Evolutionary conservation across 2,888 invertebrate genomes (phyloP), one percentile per base, ranked within the genome.

Genomic region (Choreutis nemorana): DNA sequence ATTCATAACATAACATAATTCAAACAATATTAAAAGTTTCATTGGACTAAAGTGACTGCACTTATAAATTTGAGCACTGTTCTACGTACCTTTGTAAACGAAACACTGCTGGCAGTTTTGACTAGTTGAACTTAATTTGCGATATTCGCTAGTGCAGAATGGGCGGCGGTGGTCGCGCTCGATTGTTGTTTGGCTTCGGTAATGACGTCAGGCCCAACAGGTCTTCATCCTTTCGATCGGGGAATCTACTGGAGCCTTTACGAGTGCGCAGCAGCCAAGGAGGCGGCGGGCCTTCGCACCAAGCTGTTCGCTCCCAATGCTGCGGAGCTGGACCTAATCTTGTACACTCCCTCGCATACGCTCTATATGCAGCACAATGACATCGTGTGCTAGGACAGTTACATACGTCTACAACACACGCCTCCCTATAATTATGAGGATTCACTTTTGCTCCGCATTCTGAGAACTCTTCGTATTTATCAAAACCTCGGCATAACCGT

Each of bases 321-420:
- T 77, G 77, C 26, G 91, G 71, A 35, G 83, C 79, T 1, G 89
- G 87, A 0, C 93, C 93, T 22, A 90, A 64, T 12, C 93, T 81
- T 37, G 87, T 82, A 55, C 96, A 96, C 60, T 93, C 93, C 40
- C 92, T 86, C 1, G 91, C 90, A 55, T 95, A 96, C 2, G 95
- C 95, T 30, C 88, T 86, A 50, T 95, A 87, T 36, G 93, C 90
- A 43, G 94, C 93, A 63, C 96, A 96, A 58, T 94, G 91, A 49
- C 96, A 96, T 48, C 84, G 82, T 33, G 84, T 83, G 8, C 83
- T 83, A 2, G 90, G 86, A 61, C 95, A 96, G 51, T 93, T 91
- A 55, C 94, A 94, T 72, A 94, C 90, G 56, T 94, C 94, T 59
- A 89, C 80, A 45, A 88, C 83, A 59, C 96, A 96, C 6, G 94